phyloP scores from a whole-genome alignment of 92 coral and sea anemone genomes.

The Heteractis magnifica region DNA sequence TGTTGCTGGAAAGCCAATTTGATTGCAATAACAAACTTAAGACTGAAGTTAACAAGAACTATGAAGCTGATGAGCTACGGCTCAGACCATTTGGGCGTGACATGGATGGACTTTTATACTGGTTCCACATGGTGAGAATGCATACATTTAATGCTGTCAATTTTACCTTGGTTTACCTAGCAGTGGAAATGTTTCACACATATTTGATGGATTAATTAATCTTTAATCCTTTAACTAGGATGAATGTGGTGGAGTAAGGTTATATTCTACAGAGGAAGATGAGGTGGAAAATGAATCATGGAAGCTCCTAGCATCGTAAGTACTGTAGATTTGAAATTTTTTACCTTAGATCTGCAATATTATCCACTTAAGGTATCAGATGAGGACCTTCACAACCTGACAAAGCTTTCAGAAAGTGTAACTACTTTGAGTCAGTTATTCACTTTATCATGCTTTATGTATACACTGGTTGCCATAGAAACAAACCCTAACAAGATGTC shows the following conservation, averaged over 20 bases:
- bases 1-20: constrained; percentile 89
- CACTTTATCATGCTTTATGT: too few species aligned
- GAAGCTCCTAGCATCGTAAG: constrained; percentile 89
- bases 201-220: background rate
- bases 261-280: constrained; percentile 97
- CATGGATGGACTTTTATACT: constrained; percentile 89
- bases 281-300: constrained; percentile 95
- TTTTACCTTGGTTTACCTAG: too few species aligned
- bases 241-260: constrained; percentile 69
- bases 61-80: constrained; percentile 80
- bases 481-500: too few species aligned
- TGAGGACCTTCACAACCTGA: background rate
- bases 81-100: constrained; percentile 89
- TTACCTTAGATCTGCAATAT: background rate
- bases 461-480: too few species aligned
- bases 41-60: constrained; percentile 74
- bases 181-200: background rate
- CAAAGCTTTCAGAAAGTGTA: too few species aligned
- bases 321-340: background rate
- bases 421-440: too few species aligned
- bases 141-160: background rate
- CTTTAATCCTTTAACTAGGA: constrained; percentile 51
- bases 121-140: constrained; percentile 87
- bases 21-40: constrained; percentile 88
- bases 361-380: background rate